Evolutionary conservation across 2,888 invertebrate genomes (phyloP).

Genomic region (Entomobrya multifasciata): DNA sequence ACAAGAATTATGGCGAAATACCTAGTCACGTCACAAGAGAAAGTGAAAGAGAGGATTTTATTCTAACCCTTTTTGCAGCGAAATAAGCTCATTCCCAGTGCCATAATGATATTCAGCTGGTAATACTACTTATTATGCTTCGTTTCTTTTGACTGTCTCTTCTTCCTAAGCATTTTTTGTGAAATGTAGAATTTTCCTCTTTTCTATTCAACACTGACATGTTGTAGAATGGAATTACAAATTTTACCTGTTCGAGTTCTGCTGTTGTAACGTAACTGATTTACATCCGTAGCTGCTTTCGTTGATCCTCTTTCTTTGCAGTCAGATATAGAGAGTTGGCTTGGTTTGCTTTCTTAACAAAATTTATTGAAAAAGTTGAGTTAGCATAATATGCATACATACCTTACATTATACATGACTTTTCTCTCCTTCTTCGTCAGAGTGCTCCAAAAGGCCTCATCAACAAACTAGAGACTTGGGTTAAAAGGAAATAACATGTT

Average conservation of each 20-base stretch:
- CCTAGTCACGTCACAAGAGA: neutral
- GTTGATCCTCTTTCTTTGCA: slow-evolving; percentile 11
- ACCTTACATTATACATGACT: neutral
- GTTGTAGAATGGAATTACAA: slow-evolving; percentile 5
- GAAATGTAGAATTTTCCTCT: slow-evolving; percentile 6
- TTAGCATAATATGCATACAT: neutral
- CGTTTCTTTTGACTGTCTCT: neutral
- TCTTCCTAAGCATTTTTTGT: neutral
- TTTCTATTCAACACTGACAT: neutral
- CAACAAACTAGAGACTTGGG: neutral
- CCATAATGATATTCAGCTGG: slow-evolving; percentile 8
- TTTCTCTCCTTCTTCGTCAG: neutral
- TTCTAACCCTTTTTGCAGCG: neutral
- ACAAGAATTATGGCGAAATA: too few species aligned
- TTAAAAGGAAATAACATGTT: slow-evolving; percentile 22
- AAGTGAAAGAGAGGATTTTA: neutral
- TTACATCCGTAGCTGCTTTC: slow-evolving; percentile 12
- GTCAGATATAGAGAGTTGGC: too few species aligned
- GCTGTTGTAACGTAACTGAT: neutral
- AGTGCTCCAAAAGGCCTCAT: neutral
- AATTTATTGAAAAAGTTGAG: neutral
- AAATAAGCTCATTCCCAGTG: neutral
- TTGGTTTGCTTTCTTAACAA: too few species aligned
- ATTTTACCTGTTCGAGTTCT: neutral
- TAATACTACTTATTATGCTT: slow-evolving; percentile 23